Base-by-base conservation (phyloP, 1,140 invertebrate species). In the Hyles euphorbiae region DNA sequence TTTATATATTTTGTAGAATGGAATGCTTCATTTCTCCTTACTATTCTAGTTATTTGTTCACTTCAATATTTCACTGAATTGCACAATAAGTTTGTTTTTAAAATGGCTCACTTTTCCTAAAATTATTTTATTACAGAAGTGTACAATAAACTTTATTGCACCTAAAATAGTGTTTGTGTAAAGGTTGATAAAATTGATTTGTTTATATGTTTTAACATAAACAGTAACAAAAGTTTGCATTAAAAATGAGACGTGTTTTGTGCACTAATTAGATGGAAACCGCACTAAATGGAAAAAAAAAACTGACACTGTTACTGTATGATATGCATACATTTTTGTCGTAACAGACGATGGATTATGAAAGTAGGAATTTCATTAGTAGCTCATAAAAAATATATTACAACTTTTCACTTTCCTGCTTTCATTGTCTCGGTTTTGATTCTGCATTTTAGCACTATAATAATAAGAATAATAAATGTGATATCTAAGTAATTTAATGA, bases 101-200 rank as follows among this genome's bases (percentile, higher is more conserved):
- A 88, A 87, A 88, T 88, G 85, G 85, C 85, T 88, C 85, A 88
- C 85, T 87, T 88, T 88, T 88, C 83, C 82, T 83, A 72, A 79
- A 76, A 72, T 76, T 77, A 70, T 70, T 76, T 79, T 71, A 62
- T 72, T 68, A 74, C 64, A 72, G 51, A 78, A 76, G 67, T 72
- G 67, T 76, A 73, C 61, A 70, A 78, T 70, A 72, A 74, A 67
- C 48, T 58, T 58, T 56, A 75, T 71, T 81, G 83, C 83, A 86
- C 83, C 66, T 76, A 72, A 71, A 70, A 72, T 83, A 81, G 76
- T 74, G 69, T 72, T 78, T 77, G 63, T 80, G 65, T 81, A 72
- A 74, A 67, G 64, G 12, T 74, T 65, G 51, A 51, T 63, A 52
- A 72, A 59, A 70, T 65, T 59, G 61, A 68, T 65, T 59, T 44